Evolutionary conservation across 2,888 invertebrate species (phyloP), one percentile per base, ranked within the genome.

Genomic region (Dicyrtoma fusca): DNA sequence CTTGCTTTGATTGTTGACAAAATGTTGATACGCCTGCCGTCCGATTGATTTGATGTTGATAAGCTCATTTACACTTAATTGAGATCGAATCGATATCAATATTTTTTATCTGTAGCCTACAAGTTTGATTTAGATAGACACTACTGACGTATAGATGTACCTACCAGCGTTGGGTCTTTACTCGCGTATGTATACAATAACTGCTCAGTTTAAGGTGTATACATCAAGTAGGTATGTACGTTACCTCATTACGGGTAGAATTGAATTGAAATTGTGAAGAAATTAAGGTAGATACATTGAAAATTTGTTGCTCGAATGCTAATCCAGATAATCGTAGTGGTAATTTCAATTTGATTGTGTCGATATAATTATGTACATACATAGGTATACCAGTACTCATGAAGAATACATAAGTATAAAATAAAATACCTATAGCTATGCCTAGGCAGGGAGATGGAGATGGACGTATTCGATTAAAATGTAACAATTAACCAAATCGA

Each of bases 21-120:
- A 65, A 65, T 51, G 17, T 65, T 51, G 17, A 26, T 34, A 34
- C 34, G 34, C 34, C 34, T 34, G 34, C 34, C 34, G 34, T 47
- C 26, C 23, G 65, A 65, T 65, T 65, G 65, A 65, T 65, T 65
- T 51, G 34, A 34, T 34, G 65, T 65, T 55, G 65, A 65, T 65
- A 49, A 65, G 51, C 65, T 51, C 65, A 65, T 65, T 65, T 65
- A 25, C 34, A 65, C 47, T 34, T 65, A 65, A 65, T 65, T 65
- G 65, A 49, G 65, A 34, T 34, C 8, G 34, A 34, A 34, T 34
- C 34, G 34, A 34, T 34, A 34, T 34, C 34, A 34, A 34, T 34
- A 34, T 34, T 34, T 34, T 34, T 5, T 34, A 34, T 34, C 53
- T 34, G 34, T 8, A 8, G 34, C 34, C 8, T 34, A 5, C 34